Evolutionary conservation across 2,113 vertebrate species (phyloP).

Genomic region (Toxotes jaculatrix): DNA sequence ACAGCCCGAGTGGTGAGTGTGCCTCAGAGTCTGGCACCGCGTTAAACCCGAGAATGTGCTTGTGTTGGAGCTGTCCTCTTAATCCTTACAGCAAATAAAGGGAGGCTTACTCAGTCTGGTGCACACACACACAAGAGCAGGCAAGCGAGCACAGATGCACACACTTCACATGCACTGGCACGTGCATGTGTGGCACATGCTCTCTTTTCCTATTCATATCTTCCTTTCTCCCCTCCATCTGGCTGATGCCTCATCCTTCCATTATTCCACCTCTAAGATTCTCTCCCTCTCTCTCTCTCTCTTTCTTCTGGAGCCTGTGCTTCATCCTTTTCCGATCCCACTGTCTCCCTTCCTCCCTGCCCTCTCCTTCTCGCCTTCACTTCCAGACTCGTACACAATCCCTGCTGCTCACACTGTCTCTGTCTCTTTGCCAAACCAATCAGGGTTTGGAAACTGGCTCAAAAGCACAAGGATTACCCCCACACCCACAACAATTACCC

Average conservation of each 20-base stretch:
- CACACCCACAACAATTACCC: constrained; percentile 58
- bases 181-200: constrained; percentile 38
- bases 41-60: constrained; percentile 77
- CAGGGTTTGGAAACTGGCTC: constrained; percentile 55
- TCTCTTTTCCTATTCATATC: constrained; percentile 40
- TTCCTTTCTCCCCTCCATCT: constrained; percentile 57
- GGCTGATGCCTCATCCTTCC: constrained; percentile 55
- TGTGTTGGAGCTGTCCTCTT: constrained; percentile 75
- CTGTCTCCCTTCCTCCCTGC: constrained; percentile 15
- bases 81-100: constrained; percentile 80
- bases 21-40: constrained; percentile 66
- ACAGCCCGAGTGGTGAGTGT: constrained; percentile 40
- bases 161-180: constrained; percentile 61
- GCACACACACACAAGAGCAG: constrained; percentile 60
- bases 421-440: constrained; percentile 62
- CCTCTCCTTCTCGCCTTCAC: constrained; percentile 1
- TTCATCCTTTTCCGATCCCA: constrained; percentile 41
- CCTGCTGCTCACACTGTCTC: constrained; percentile 39
- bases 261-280: constrained; percentile 51
- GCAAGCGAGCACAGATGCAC: constrained; percentile 52
- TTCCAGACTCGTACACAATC: constrained; percentile 46
- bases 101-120: constrained; percentile 77
- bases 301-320: constrained; percentile 39
- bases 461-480: constrained; percentile 58
- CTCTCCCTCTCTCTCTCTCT: constrained; percentile 31